Evolutionary conservation across 2,888 invertebrate genomes (phyloP).

Genomic region (Phengaris arion): DNA sequence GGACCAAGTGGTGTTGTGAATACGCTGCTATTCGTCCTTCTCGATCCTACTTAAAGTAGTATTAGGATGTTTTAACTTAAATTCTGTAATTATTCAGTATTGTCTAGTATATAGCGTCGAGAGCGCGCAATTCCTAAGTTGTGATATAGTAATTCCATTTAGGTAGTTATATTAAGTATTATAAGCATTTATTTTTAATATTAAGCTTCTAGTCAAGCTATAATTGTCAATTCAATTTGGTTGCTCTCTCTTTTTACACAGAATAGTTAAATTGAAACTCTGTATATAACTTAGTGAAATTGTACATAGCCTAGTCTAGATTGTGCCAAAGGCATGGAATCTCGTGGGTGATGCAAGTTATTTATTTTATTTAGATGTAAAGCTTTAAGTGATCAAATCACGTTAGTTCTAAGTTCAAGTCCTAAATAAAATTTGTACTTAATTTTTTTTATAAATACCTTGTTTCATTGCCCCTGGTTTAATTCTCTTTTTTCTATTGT

Average conservation of each 20-base stretch:
- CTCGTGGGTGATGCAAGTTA: conserved; percentile 54
- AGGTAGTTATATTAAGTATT: conserved; percentile 39
- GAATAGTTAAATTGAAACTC: conserved; percentile 37
- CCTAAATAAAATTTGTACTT: conserved; percentile 52
- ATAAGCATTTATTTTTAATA: conserved; percentile 41
- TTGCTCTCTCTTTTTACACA: conserved; percentile 39
- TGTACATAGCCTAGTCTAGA: conserved; percentile 56
- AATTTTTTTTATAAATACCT: conserved; percentile 46
- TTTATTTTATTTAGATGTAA: conserved; percentile 55
- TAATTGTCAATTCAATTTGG: conserved; percentile 39
- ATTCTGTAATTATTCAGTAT: conserved; percentile 54
- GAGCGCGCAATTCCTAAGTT: conserved; percentile 72
- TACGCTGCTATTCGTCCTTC: conserved; percentile 36
- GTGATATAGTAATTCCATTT: conserved; percentile 72
- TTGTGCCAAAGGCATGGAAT: conserved; percentile 74
- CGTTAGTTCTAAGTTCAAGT: conserved; percentile 49
- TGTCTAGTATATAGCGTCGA: conserved; percentile 50
- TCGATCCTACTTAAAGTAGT: conserved; percentile 34
- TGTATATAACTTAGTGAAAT: conserved; percentile 23
- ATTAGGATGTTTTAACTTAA: conserved; percentile 41
- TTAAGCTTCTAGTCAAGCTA: conserved; percentile 35
- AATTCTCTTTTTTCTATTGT: not conserved
- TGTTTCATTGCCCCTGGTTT: conserved; percentile 35
- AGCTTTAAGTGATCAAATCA: conserved; percentile 66
- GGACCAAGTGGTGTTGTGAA: conserved; percentile 74